phyloP scores from a whole-genome alignment of 1,140 invertebrate genomes.

The Temnothorax longispinosus region DNA sequence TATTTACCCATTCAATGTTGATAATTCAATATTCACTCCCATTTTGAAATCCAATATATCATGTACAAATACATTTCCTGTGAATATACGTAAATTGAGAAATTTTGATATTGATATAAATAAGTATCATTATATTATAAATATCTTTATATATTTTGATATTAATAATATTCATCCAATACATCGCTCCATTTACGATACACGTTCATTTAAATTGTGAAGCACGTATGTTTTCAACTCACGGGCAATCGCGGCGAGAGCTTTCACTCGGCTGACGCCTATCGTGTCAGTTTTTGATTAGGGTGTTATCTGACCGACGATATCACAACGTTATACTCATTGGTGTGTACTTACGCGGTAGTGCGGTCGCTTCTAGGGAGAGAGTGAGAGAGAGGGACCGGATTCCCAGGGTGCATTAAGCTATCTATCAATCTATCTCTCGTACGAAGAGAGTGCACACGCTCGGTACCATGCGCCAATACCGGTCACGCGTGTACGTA shows the following conservation, averaged over 20 bases:
- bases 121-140: background rate
- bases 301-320: conserved; percentile 41
- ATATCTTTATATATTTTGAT: background rate
- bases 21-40: background rate
- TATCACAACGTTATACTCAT: conserved; percentile 61
- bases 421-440: conserved; percentile 76
- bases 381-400: conserved; percentile 31
- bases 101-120: background rate
- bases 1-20: background rate
- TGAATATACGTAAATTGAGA: background rate
- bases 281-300: conserved; percentile 58
- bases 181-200: background rate
- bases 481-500: conserved; percentile 18
- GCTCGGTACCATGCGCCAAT: conserved; percentile 1
- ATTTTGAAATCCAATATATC: conserved; percentile 2
- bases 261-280: conserved; percentile 32
- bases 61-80: background rate
- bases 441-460: conserved; percentile 53
- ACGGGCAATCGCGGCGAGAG: conserved; percentile 7
- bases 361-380: conserved; percentile 49
- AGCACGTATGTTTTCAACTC: background rate
- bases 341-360: conserved; percentile 28
- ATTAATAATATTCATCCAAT: conserved; percentile 1
- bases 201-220: conserved; percentile 16
- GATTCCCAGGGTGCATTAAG: conserved; percentile 74